phyloP scores from a whole-genome alignment of 2,888 invertebrate species.

The Serrognathus titanus region DNA sequence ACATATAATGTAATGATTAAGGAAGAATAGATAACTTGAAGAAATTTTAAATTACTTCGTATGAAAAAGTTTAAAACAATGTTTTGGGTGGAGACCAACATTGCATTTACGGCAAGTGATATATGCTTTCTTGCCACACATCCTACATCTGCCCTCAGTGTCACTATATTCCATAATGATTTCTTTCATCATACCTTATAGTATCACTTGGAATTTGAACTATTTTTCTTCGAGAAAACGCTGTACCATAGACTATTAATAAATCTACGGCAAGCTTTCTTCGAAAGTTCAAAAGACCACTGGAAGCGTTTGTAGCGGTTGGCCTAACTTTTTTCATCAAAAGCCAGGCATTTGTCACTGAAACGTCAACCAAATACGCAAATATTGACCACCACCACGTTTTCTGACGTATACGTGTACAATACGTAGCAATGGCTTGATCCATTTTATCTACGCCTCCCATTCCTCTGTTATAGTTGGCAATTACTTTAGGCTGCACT shows the following conservation, averaged over 20 bases:
- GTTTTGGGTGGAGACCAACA: not conserved
- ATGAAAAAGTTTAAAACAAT: too few species aligned
- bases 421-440: conserved; percentile 4
- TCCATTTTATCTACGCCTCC: conserved; percentile 15
- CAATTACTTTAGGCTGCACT: too few species aligned
- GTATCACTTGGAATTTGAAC: not conserved
- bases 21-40: too few species aligned
- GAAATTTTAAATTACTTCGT: too few species aligned
- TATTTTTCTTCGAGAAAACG: not conserved
- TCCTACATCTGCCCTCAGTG: not conserved
- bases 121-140: not conserved
- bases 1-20: too few species aligned
- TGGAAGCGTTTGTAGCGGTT: not conserved
- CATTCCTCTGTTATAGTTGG: conserved; percentile 14
- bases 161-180: not conserved
- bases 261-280: not conserved
- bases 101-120: not conserved
- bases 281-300: not conserved
- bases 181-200: not conserved
- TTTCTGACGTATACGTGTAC: conserved; percentile 9
- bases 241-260: not conserved
- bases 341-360: conserved; percentile 13
- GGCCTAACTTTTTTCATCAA: conserved; percentile 7
- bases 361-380: conserved; percentile 12
- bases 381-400: conserved; percentile 18